Evolutionary conservation across 1,140 invertebrate genomes (phyloP).

Genomic region (Papilio dardanus): DNA sequence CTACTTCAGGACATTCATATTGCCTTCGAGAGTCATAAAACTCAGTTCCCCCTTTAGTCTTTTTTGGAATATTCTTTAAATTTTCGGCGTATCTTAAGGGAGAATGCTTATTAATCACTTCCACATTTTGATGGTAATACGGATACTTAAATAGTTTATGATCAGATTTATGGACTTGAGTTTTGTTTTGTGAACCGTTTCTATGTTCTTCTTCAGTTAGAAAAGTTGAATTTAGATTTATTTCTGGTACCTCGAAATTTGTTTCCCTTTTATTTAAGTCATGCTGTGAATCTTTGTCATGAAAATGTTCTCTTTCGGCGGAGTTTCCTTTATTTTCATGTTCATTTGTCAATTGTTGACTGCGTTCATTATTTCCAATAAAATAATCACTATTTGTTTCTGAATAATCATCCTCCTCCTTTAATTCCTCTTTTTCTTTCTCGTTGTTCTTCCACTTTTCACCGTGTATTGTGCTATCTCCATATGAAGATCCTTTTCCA

Average conservation of each 20-base stretch:
- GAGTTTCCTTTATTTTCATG: constrained; percentile 27
- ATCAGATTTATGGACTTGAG: constrained; percentile 44
- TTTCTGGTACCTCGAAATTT: constrained; percentile 57
- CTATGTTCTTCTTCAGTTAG: constrained; percentile 53
- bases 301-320: constrained; percentile 28
- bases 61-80: constrained; percentile 82
- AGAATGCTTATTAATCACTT: constrained; percentile 79
- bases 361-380: constrained; percentile 41
- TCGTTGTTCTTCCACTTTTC: constrained; percentile 70
- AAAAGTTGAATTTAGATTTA: constrained; percentile 62
- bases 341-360: not conserved
- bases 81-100: constrained; percentile 84
- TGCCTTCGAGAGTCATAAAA: constrained; percentile 83
- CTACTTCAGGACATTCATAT: constrained; percentile 81
- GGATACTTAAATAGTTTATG: constrained; percentile 76
- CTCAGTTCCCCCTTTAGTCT: constrained; percentile 82
- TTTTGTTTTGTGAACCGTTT: constrained; percentile 52
- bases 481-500: constrained; percentile 57
- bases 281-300: constrained; percentile 45
- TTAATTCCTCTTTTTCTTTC: constrained; percentile 62
- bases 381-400: constrained; percentile 58
- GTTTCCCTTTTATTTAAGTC: constrained; percentile 61
- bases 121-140: constrained; percentile 75
- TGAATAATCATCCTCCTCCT: constrained; percentile 63
- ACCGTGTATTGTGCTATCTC: constrained; percentile 59